Evolutionary conservation across 2,797 vertebrate genomes (phyloP).

Genomic region (Rhincodon typus): DNA sequence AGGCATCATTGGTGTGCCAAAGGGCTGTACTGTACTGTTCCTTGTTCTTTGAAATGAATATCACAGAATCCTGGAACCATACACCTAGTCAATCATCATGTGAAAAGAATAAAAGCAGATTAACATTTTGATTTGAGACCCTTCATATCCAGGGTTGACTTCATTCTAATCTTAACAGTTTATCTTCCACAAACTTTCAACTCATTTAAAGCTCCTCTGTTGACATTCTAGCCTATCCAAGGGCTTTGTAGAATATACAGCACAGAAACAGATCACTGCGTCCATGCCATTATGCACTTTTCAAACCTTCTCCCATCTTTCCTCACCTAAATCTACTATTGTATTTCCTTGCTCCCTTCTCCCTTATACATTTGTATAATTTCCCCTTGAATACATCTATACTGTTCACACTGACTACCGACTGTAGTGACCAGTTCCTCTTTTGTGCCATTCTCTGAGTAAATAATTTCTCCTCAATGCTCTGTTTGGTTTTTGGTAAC

Average conservation of each 20-base stretch:
- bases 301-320: neutral
- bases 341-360: neutral
- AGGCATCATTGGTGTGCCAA: too few species aligned
- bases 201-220: too few species aligned
- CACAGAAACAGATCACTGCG: neutral
- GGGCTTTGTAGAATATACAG: too few species aligned
- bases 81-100: neutral
- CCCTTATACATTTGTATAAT: neutral
- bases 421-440: too few species aligned
- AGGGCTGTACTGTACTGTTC: too few species aligned
- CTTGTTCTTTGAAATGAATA: neutral
- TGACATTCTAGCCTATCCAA: too few species aligned
- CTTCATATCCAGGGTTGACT: neutral
- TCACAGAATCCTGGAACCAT: neutral
- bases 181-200: too few species aligned
- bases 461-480: too few species aligned
- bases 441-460: too few species aligned
- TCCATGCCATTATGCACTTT: neutral
- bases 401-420: neutral
- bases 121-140: neutral
- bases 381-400: too few species aligned
- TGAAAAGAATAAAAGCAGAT: neutral
- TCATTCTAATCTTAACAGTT: too few species aligned
- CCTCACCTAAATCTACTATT: neutral
- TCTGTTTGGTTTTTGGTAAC: too few species aligned